A percentile compares a stretch with the other conserved stretches of the same genome.
Conservation (phyloP, 2,797 vertebrate species). For the Moxostoma hubbsi region DNA sequence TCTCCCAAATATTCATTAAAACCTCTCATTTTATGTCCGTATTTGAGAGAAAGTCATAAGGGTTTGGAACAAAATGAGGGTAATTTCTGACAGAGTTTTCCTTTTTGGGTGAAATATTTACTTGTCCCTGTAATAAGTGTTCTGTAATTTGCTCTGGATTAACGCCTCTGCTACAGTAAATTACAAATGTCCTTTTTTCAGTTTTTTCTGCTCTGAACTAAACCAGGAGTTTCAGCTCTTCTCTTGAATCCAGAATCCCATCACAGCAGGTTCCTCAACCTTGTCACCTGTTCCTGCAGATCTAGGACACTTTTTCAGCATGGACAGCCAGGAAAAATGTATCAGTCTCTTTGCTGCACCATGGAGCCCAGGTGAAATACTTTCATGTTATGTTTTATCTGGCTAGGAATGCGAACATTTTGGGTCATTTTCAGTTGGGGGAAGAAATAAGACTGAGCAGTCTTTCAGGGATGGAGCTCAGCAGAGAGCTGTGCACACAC, state of each 20-base stretch:
- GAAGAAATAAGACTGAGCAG: constrained; percentile 46
- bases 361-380: constrained; percentile 52
- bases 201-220: too few relatives aligned
- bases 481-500: constrained; percentile 28
- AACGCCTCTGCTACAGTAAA: too few relatives aligned
- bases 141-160: too few relatives aligned
- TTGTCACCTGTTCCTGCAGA: constrained; percentile 33
- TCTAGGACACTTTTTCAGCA: constrained; percentile 15
- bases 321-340: constrained; percentile 36
- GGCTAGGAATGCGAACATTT: constrained; percentile 32
- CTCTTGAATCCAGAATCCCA: not conserved
- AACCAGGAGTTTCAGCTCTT: too few relatives aligned
- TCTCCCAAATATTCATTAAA: too few relatives aligned
- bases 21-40: too few relatives aligned
- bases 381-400: constrained; percentile 62
- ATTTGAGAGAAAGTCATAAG: too few relatives aligned
- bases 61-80: too few relatives aligned
- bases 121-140: too few relatives aligned
- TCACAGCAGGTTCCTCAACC: constrained; percentile 36
- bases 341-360: constrained; percentile 26
- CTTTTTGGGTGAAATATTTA: too few relatives aligned
- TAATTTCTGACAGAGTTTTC: too few relatives aligned
- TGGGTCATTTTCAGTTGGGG: constrained; percentile 37
- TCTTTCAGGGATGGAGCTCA: constrained; percentile 35
- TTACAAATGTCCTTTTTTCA: too few relatives aligned